Conservation (phyloP, 2,797 vertebrate species). For the Pampus argenteus region DNA sequence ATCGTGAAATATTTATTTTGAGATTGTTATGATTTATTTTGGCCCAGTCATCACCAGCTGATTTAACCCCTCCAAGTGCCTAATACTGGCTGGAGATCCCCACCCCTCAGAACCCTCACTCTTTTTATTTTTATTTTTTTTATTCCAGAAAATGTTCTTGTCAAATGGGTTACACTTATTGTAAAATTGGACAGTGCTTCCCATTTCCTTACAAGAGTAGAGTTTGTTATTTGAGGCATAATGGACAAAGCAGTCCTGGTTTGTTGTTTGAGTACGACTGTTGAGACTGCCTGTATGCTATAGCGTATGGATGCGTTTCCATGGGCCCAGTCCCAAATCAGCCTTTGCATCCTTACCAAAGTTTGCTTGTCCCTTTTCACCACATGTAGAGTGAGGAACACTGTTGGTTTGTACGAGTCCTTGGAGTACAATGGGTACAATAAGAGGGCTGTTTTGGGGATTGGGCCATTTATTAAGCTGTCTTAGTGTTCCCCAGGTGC, state of each 20-base stretch:
- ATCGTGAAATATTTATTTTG: conserved; percentile 88
- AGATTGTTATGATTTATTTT: conserved; percentile 79
- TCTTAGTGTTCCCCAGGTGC: conserved; percentile 71
- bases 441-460: conserved; percentile 54
- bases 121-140: conserved; percentile 1
- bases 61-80: conserved; percentile 66
- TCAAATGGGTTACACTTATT: conserved; percentile 51
- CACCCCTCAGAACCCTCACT: not conserved
- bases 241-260: conserved; percentile 46
- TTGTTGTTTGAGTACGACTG: conserved; percentile 50
- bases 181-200: conserved; percentile 56
- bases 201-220: conserved; percentile 44
- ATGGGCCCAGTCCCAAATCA: conserved; percentile 48
- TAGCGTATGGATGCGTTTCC: conserved; percentile 56
- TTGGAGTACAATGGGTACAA: conserved; percentile 58
- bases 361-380: conserved; percentile 41
- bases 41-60: conserved; percentile 66
- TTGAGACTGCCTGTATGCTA: conserved; percentile 48
- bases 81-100: conserved; percentile 53
- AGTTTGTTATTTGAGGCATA: conserved; percentile 51
- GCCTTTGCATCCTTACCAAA: conserved; percentile 44
- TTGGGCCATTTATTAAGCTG: conserved; percentile 67
- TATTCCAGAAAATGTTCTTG: conserved; percentile 36
- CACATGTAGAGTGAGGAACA: conserved; percentile 55
- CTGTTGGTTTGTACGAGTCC: conserved; percentile 46